Evolutionary conservation across 1,140 invertebrate species (phyloP), one percentile per base, ranked within the genome.

Genomic region (Drosophila trapezifrons): DNA sequence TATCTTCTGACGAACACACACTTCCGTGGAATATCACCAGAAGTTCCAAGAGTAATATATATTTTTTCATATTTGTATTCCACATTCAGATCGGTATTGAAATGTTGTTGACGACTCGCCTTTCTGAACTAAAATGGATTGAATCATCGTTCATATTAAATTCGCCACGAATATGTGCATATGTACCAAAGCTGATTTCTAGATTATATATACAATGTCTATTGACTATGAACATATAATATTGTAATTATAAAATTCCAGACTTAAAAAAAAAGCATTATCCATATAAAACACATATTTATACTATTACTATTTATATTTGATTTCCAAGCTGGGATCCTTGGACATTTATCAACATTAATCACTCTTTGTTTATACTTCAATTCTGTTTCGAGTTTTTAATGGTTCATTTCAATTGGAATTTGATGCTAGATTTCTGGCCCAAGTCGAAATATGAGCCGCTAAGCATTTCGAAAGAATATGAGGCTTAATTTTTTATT

Each of bases 371-470:
- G 8, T 47, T 43, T 57, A 45, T 58, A 42, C 38, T 37, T n/a
- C 13, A 18, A 42, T 42, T 18, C 42, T 7, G 20, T 29, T 12
- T 49, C 17, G 5, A 42, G n/a, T 55, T 63, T 66, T 58, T 67
- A 80, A 69, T 58, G 58, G 56, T 29, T 70, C 57, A 70, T 83
- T 80, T 85, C 52, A 78, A 67, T 71, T 62, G 82, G 47, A 87
- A 85, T 76, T 87, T 71, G 78, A 85, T 78, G 60, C 78, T 56
- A 43, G 43, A 65, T 59, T 56, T 84, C 51, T 63, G 38, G 38
- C 38, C 45, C 46, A n/a, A 43, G 37, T 54, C 17, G 64, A 70
- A 71, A 71, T 32, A 56, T 57, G 64, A 70, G 27, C 27, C 46
- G 37, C 62, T 32, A 8, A 40, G 13, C 18, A 65, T 45, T 55